Evolutionary conservation across 2,113 vertebrate species (phyloP).

Genomic region (Mus spicilegus): DNA sequence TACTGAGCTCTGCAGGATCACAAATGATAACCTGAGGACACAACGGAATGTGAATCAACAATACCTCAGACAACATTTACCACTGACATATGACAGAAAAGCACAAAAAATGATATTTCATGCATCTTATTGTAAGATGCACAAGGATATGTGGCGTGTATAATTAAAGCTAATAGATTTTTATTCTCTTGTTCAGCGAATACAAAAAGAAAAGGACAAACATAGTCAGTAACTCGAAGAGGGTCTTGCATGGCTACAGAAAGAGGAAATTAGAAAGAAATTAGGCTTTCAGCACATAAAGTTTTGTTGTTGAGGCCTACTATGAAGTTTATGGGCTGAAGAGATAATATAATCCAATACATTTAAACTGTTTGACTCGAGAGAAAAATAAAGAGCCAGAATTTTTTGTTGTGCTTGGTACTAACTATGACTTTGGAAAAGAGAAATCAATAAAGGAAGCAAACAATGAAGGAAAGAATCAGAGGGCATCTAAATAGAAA

Average conservation of each 20-base stretch:
- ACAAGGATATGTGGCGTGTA: slow-evolving; percentile 41
- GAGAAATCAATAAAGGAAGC: slow-evolving; percentile 65
- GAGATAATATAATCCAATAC: slow-evolving; percentile 66
- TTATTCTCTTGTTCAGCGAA: slow-evolving; percentile 71
- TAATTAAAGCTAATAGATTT: slow-evolving; percentile 75
- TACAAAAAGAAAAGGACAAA: slow-evolving; percentile 57
- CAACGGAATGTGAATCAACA: slow-evolving; percentile 58
- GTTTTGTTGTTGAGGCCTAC: slow-evolving; percentile 49
- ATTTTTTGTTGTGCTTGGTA: slow-evolving; percentile 71
- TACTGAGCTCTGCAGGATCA: slow-evolving; percentile 68
- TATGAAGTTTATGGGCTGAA: slow-evolving; percentile 72
- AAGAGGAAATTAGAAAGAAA: slow-evolving; percentile 75
- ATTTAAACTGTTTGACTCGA: slow-evolving; percentile 70
- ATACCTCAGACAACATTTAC: slow-evolving; percentile 28
- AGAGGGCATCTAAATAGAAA: slow-evolving; percentile 54
- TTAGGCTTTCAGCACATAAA: slow-evolving; percentile 65
- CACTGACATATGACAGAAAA: not conserved
- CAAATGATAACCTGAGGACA: slow-evolving; percentile 60
- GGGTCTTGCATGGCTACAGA: slow-evolving; percentile 57
- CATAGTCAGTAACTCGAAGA: slow-evolving; percentile 52
- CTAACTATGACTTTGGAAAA: slow-evolving; percentile 46
- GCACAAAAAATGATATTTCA: slow-evolving; percentile 58
- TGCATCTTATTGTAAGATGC: slow-evolving; percentile 7
- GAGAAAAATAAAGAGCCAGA: slow-evolving; percentile 71
- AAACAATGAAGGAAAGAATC: slow-evolving; percentile 68